Base-by-base conservation (phyloP, 1,140 invertebrate species). In the Armadillidium nasatum region DNA sequence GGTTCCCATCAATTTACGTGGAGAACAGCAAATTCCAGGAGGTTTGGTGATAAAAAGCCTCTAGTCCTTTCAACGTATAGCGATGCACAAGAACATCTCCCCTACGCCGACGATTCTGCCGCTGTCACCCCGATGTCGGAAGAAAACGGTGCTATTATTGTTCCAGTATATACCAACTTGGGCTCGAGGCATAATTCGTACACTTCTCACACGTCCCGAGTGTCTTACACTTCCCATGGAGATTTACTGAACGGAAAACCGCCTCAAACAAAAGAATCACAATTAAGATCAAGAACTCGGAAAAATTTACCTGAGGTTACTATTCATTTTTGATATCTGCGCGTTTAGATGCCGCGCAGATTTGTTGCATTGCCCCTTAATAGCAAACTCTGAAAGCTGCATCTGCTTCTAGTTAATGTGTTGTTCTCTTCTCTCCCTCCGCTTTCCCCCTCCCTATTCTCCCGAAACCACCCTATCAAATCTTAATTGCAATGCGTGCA, bases 71-170 rank as follows among this genome's bases (percentile, higher is more conserved):
- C 94, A 82, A 96, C 94, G 72, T 96, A 96, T 87, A 88, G 97
- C 83, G 96, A 98, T 85, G 95, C 94, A 75, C 85, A 86, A 82
- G 94, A 96, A 87, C 94, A 97, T 85, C 89, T 98, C 82, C 96
- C 96, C 15, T 98, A 95, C 85, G 96, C 95, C 43, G 96, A 98
- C 85, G 96, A 98, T 85, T 97, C 95, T 69, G 95, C 95, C 83
- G 96, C 96, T 71, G 96, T 97, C 4, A 98, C 96, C 68, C 96
- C 96, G 13, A 96, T 97, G 93, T 97, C 94, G 72, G 96, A 98
- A 87, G 95, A 98, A 85, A 96, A 96, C 85, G 94, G 94, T 81
- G 93, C 93, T 81, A 95, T 96, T 85, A 92, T 96, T 81, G 92
- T 96, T 79, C 93, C 94, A 9, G 90, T 93, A 82, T 94, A 94